Conservation (phyloP, 2,888 invertebrate species). For the Microdon myrmicae region DNA sequence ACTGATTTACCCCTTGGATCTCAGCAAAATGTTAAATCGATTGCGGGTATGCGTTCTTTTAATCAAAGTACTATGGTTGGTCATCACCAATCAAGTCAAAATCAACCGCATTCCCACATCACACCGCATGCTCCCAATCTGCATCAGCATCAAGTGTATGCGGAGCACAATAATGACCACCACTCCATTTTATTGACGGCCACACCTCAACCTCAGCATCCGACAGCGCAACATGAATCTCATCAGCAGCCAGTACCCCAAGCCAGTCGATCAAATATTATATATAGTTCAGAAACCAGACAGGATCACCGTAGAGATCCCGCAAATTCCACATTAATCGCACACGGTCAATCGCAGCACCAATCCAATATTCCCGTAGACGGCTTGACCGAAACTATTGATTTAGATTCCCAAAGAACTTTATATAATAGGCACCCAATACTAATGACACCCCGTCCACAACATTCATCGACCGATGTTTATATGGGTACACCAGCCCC, state of each 20-base stretch:
- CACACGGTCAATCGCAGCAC: slow-evolving; percentile 46
- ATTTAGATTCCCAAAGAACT: slow-evolving; percentile 38
- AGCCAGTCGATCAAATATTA: slow-evolving; percentile 16
- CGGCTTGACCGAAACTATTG: slow-evolving; percentile 24
- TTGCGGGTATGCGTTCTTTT: slow-evolving; percentile 23
- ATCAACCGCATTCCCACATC: slow-evolving; percentile 28
- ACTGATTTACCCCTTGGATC: slow-evolving; percentile 39
- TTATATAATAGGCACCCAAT: slow-evolving; percentile 54
- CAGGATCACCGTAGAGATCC: slow-evolving; percentile 17
- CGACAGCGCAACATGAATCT: slow-evolving; percentile 21
- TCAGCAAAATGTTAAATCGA: slow-evolving; percentile 46
- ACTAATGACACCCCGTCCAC: slow-evolving; percentile 52
- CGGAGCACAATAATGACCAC: slow-evolving; percentile 26
- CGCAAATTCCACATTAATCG: slow-evolving; percentile 28
- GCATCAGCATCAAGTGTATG: slow-evolving; percentile 31
- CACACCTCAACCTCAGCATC: slow-evolving; percentile 19
- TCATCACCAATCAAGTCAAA: slow-evolving; percentile 30
- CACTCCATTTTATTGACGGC: slow-evolving; percentile 17
- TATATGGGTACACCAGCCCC: slow-evolving; percentile 42
- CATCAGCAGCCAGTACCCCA: slow-evolving; percentile 34
- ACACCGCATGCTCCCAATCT: slow-evolving; percentile 19
- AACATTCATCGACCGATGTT: slow-evolving; percentile 28
- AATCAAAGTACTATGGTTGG: slow-evolving; percentile 4
- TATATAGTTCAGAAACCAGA: slow-evolving; percentile 17
- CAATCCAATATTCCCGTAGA: slow-evolving; percentile 39